Base-by-base conservation (phyloP, 2,888 invertebrate species). In the Drosophila nigricruria region DNA sequence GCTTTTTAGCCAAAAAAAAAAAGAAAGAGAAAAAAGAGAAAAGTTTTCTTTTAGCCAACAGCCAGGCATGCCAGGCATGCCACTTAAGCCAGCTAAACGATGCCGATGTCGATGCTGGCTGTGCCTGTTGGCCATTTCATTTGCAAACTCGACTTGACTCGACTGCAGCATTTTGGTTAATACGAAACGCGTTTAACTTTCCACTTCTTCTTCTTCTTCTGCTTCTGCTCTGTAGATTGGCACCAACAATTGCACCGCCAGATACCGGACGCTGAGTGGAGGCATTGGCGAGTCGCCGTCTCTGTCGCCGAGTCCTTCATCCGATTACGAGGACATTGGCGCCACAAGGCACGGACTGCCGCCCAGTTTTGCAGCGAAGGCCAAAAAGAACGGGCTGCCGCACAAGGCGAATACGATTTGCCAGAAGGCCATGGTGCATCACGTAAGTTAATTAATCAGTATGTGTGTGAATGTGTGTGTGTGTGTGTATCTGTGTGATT, bases 251-350 rank as follows among this genome's bases (percentile, higher is more conserved):
- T 93, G 93, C 80, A 93, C 93, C 56, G 93, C 93, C 65, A 91
- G 93, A 61, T 93, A 93, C 82, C 90, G 93, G 60, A 93, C 93
- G 77, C 93, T 94, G 77, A 94, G 94, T 92, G 94, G 94, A 81
- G 94, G 94, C 74, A 94, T 94, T 85, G 94, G 94, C 74, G 94
- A 94, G 66, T 93, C 93, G 38, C 93, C 93, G 34, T 93, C 93
- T 43, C 85, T 93, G 60, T 95, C 95, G 66, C 95, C 95, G 63
- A 95, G 95, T 91, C 95, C 95, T 77, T 95, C 95, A 91, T 95
- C 95, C 79, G 95, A 95, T 93, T 95, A 95, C 92, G 95, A 95
- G 92, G 95, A 95, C 91, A 95, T 95, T 88, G 95, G 95, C 81
- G 94, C 94, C 88, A 91, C 92, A 64, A 89, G 92, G 56, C 83